phyloP scores from a whole-genome alignment of 2,113 vertebrate species.

The Tupaia tana region DNA sequence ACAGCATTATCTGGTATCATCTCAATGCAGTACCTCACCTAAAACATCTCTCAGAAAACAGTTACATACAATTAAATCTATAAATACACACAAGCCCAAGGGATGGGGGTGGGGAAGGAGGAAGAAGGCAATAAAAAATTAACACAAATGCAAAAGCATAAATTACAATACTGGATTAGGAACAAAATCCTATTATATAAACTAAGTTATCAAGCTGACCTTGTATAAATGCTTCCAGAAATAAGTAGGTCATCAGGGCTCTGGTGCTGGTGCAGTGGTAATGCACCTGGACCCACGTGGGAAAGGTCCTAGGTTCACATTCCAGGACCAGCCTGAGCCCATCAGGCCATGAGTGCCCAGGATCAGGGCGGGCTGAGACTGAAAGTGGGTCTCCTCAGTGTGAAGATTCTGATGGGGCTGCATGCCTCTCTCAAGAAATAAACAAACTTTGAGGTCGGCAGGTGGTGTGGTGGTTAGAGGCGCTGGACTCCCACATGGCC shows the following conservation, averaged over 20 bases:
- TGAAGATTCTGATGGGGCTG: too few relatives aligned
- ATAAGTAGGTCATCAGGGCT: conserved; percentile 8
- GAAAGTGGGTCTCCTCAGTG: too few relatives aligned
- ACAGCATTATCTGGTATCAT: not conserved
- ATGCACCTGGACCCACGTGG: too few relatives aligned
- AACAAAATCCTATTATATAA: conserved; percentile 57
- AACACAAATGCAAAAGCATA: conserved; percentile 62
- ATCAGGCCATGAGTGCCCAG: too few relatives aligned
- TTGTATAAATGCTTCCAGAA: conserved; percentile 46
- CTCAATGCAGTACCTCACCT: not conserved
- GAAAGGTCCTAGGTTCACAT: too few relatives aligned
- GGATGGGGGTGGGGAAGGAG: not conserved
- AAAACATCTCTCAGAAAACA: conserved; percentile 43
- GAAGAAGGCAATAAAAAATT: conserved; percentile 64
- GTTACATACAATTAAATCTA: conserved; percentile 47
- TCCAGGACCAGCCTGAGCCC: too few relatives aligned
- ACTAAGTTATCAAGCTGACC: conserved; percentile 55
- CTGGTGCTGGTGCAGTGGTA: too few relatives aligned
- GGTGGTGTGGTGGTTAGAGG: too few relatives aligned
- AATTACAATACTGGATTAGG: conserved; percentile 56
- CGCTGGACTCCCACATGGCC: too few relatives aligned
- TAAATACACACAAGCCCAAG: conserved; percentile 50
- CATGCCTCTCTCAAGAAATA: too few relatives aligned
- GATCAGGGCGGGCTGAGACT: too few relatives aligned
- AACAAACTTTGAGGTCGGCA: too few relatives aligned